Conservation (phyloP, 2,888 invertebrate species). For the Amitus sp. region DNA sequence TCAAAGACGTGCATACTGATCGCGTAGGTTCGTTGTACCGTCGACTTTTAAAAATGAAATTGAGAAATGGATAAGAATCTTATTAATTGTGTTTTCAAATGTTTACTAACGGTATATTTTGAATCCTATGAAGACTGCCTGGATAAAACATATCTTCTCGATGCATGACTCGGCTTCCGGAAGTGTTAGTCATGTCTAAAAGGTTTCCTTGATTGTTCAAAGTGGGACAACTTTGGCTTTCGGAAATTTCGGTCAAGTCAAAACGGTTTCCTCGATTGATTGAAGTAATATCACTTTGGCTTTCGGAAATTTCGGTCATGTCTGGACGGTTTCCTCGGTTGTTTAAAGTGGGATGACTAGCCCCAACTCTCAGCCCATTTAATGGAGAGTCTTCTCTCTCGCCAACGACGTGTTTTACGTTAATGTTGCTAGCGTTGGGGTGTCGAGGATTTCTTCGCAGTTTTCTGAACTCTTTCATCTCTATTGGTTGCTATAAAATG, state of each 20-base stretch:
- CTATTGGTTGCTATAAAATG: too few species aligned
- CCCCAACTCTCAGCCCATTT: slow-evolving; percentile 68
- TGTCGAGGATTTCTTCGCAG: slow-evolving; percentile 31
- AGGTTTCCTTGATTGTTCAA: slow-evolving; percentile 67
- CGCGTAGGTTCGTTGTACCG: neutral
- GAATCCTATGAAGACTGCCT: slow-evolving; percentile 74
- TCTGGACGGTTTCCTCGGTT: slow-evolving; percentile 65
- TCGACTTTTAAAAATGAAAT: slow-evolving; percentile 3
- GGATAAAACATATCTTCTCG: slow-evolving; percentile 91
- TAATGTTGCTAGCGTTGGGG: slow-evolving; percentile 40
- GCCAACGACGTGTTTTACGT: slow-evolving; percentile 35
- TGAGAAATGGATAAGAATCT: slow-evolving; percentile 1
- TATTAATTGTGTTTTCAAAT: slow-evolving; percentile 3
- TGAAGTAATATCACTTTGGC: slow-evolving; percentile 80
- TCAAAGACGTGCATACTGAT: slow-evolving; percentile 47
- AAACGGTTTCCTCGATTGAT: slow-evolving; percentile 65
- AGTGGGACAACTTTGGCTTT: slow-evolving; percentile 82
- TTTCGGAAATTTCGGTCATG: slow-evolving; percentile 67
- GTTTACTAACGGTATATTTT: slow-evolving; percentile 52
- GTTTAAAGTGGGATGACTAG: slow-evolving; percentile 76
- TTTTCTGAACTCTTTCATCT: slow-evolving; percentile 8
- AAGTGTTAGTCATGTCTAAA: slow-evolving; percentile 53
- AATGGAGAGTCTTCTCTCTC: slow-evolving; percentile 37
- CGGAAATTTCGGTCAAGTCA: slow-evolving; percentile 56
- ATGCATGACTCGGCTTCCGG: slow-evolving; percentile 82